Conservation (phyloP, 2,888 invertebrate genomes). For the Caenorhabditis japonica region DNA sequence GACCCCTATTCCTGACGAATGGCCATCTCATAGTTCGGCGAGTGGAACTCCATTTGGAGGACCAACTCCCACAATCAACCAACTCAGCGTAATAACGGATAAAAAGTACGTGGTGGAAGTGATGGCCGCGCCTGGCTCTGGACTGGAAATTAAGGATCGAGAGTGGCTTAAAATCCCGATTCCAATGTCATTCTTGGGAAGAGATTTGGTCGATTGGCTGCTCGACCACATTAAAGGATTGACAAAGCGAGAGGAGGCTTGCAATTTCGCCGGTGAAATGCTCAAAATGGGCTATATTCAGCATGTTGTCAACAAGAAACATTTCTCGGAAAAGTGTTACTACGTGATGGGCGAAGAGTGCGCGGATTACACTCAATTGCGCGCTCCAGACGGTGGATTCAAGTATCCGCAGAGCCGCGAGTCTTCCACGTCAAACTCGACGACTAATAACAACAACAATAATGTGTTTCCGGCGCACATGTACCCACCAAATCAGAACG, state of each 20-base stretch:
- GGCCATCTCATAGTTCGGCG: slow-evolving; percentile 34
- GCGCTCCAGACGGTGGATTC: slow-evolving; percentile 27
- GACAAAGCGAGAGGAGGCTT: not conserved
- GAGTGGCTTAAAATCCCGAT: slow-evolving; percentile 23
- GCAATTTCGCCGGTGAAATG: slow-evolving; percentile 24
- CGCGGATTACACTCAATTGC: slow-evolving; percentile 29
- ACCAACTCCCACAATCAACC: not conserved
- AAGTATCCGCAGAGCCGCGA: slow-evolving; percentile 20
- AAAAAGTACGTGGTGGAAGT: slow-evolving; percentile 25
- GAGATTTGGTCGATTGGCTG: slow-evolving; percentile 21
- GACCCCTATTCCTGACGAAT: slow-evolving; percentile 38
- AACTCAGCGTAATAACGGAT: not conserved
- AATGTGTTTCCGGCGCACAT: slow-evolving; percentile 27
- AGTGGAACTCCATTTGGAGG: slow-evolving; percentile 41
- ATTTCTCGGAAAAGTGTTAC: slow-evolving; percentile 15
- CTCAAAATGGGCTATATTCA: slow-evolving; percentile 18
- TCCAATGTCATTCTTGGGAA: slow-evolving; percentile 19
- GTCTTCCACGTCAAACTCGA: slow-evolving; percentile 15
- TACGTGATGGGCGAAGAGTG: slow-evolving; percentile 26
- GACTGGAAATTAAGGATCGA: slow-evolving; percentile 28
- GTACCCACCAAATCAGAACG: slow-evolving; percentile 15
- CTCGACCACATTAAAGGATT: slow-evolving; percentile 22
- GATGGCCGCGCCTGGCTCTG: slow-evolving; percentile 29
- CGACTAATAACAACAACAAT: slow-evolving; percentile 9
- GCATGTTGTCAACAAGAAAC: not conserved